Evolutionary conservation across 1,140 invertebrate genomes (phyloP), one percentile per base, ranked within the genome.

Genomic region (Cydia pomonella): DNA sequence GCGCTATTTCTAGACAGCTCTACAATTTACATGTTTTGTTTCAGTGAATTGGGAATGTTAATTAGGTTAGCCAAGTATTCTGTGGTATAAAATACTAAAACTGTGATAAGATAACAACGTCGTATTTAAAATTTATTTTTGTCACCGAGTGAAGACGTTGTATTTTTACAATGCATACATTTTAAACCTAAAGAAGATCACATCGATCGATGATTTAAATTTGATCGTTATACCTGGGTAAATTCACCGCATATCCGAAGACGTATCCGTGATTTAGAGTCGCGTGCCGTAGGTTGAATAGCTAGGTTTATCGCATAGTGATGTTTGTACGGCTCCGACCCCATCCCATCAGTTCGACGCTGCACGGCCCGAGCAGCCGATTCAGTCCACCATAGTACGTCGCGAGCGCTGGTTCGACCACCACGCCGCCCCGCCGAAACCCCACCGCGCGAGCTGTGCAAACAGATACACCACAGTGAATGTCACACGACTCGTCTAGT

Each of bases 261-360:
- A 78, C 21, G n/a, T 62, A 27, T 73, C 72, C 50, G 53, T 38
- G 50, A 74, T 50, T 29, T 27, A 29, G 27, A 53, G 63, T 62
- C 38, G 47, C 59, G 74, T 75, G 72, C 72, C 76, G 74, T 76
- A 75, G 75, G 64, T 72, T 50, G 78, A 81, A 75, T 81, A 80
- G 77, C 79, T 79, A 82, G 77, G 76, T 77, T 71, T 76, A 73
- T 79, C 77, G 64, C 64, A 69, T 75, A 82, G 66, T 66, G 74
- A 71, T 84, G 84, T 85, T 86, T 86, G 82, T 78, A 78, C 80
- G 84, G 84, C 86, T 84, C 77, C 84, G 88, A 87, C 87, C 84
- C 83, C 85, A 84, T 86, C 84, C 84, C 83, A 87, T 86, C 80
- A 83, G 76, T 78, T 80, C 82, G 76, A 78, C 73, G 76, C 50